Base-by-base conservation (phyloP, 2,797 vertebrate species). In the Novumbra hubbsi region DNA sequence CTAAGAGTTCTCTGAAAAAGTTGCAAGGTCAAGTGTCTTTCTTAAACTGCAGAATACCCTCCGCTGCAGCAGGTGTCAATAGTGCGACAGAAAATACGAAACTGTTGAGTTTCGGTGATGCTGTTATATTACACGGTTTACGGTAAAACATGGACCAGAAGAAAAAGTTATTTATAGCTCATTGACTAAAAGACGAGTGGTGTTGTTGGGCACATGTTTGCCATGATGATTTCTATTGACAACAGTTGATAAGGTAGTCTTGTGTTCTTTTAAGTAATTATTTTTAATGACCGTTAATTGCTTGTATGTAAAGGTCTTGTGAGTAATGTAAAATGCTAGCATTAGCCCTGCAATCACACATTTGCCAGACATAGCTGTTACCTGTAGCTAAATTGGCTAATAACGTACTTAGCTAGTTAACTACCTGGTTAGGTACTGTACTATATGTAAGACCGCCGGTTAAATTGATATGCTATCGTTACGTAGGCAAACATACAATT, bases 131-230 rank as follows among this genome's bases (percentile, higher is more conserved):
- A 1, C 0, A 0, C 2, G 0, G 4, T 80, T 16, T 93, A 93
- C 90, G 91, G 92, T 92, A 90, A 83, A 86, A 79, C 63, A 87
- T 91, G 88, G 88, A 73, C 68, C 85, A 72, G 3, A 0, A 74
- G 16, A 64, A 9, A 11, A 8, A 30, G 38, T 41, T 50, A 73
- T 52, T 32, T 74, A 66, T 74, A 72, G 80, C 78, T 68, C 45
- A 63, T 2, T 7, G 55, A 21, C 11, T 60, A 45, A 45, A 45
- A 45, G 41, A 45, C 12, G 11, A 45, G 41, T 45, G 41, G 41
- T 45, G 41, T 14, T 11, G 4, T 45, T 45, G n/a, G 15, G 49
- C 21, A 11, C 80, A 82, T 67, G 76, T 52, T 62, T 66, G 16
- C 38, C 27, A 67, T 71, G 30, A 66, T 64, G 63, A 28, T 15